Base-by-base conservation (phyloP, 2,888 invertebrate species). In the Drosophila kanekoi region DNA sequence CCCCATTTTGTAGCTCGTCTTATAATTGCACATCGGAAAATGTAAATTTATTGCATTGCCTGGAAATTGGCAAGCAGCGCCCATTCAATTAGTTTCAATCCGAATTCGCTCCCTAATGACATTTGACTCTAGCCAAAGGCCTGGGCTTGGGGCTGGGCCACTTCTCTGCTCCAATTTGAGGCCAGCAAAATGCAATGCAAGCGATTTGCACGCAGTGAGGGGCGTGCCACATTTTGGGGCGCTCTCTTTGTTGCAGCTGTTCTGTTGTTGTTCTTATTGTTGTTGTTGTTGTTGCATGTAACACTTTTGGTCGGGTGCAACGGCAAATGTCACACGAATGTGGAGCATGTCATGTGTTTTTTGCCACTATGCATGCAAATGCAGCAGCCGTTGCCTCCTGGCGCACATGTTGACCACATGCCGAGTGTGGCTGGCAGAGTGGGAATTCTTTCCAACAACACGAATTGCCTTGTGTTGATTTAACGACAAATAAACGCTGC, bases 331-430 rank as follows among this genome's bases (percentile, higher is more conserved):
- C 87, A 69, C 74, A 72, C 69, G 74, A 87, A 85, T 77, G 72
- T 85, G 83, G 85, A 81, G 79, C 85, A 87, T 75, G 81, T 85
- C 83, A 84, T 83, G 79, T 72, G n/a, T 23, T 41, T 41, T 53
- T 65, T 74, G 79, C 67, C 63, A 63, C 63, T 72, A 59, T 81
- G 76, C 70, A 81, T 84, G 77, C 69, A 77, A 82, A 79, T 85
- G 68, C 62, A 63, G 53, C 53, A 9, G 43, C 73, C 53, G 35
- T 44, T 18, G 38, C 59, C 53, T 40, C 32, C 56, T 41, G 38
- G 43, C 57, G 23, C 74, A 74, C 73, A 71, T 77, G 64, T 63
- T 72, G 81, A 80, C 83, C 84, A 82, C 83, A 81, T 79, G 86
- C 75, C 63, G 85, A 72, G 51, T 45, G 63, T 61, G 43, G 51